Evolutionary conservation across 2,113 vertebrate genomes (phyloP).

Genomic region (Anhinga anhinga): DNA sequence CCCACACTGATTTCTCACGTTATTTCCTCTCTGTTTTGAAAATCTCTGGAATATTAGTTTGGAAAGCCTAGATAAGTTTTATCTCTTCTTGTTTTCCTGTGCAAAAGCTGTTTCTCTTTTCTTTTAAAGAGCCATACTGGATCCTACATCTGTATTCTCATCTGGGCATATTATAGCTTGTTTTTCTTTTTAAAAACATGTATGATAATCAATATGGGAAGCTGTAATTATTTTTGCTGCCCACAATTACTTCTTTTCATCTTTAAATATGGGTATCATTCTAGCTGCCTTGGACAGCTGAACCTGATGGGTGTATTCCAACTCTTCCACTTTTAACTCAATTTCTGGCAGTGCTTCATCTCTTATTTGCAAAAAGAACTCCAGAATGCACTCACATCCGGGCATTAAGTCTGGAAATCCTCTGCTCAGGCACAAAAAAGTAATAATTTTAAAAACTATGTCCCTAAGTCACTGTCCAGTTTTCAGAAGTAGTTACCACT

Average conservation of each 20-base stretch:
- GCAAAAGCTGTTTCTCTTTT: neutral
- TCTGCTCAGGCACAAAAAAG: neutral
- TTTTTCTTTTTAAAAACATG: neutral
- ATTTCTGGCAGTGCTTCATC: neutral
- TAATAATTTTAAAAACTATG: neutral
- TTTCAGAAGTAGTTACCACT: neutral
- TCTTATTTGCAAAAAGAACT: neutral
- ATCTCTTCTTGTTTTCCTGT: conserved; percentile 5
- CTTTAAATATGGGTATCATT: neutral
- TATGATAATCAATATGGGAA: neutral
- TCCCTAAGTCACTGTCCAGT: neutral
- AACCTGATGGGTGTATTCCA: neutral
- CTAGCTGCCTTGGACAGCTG: neutral
- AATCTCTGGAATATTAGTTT: conserved; percentile 6
- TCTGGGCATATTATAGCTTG: neutral
- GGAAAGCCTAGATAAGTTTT: conserved; percentile 21
- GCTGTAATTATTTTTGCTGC: neutral
- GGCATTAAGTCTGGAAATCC: neutral
- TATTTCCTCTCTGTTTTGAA: conserved; percentile 19
- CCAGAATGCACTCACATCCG: neutral
- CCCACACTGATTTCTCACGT: neutral
- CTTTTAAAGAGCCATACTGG: neutral
- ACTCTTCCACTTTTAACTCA: neutral
- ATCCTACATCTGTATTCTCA: neutral
- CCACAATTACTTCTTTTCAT: neutral